Conservation (phyloP, 2,888 invertebrate genomes). For the Pollenia griseotomentosa region DNA sequence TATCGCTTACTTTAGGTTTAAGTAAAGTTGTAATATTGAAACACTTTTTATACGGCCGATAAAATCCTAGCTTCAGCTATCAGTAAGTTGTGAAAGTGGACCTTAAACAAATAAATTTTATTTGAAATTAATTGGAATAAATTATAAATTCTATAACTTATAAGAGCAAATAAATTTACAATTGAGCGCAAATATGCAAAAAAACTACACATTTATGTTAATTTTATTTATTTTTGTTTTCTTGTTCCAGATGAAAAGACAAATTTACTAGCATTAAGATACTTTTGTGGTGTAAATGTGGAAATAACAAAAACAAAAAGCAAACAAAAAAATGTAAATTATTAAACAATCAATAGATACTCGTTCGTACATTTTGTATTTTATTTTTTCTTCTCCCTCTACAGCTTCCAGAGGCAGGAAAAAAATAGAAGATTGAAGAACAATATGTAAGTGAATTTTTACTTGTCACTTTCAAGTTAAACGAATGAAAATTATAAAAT, state of each 20-base stretch:
- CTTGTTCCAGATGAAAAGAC: conserved; percentile 21
- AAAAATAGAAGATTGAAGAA: background rate
- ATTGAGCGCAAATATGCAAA: conserved; percentile 9
- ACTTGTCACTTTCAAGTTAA: conserved; percentile 4
- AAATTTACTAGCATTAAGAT: conserved; percentile 8
- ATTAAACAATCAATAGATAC: conserved; percentile 62
- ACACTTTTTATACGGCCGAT: no score
- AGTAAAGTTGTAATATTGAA: no score
- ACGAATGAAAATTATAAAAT: background rate
- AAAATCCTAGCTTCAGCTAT: no score
- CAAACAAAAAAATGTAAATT: conserved; percentile 23
- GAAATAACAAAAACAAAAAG: background rate
- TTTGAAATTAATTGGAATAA: conserved; percentile 48
- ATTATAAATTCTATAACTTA: conserved; percentile 7
- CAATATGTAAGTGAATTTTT: background rate
- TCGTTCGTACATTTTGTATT: conserved; percentile 31
- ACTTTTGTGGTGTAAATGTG: conserved; percentile 17
- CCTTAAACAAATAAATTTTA: conserved; percentile 43
- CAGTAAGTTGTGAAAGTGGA: background rate
- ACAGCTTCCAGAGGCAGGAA: conserved; percentile 49
- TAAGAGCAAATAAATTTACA: conserved; percentile 29
- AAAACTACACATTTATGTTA: conserved; percentile 16
- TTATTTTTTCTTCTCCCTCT: conserved; percentile 9
- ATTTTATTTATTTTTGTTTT: conserved; percentile 9
- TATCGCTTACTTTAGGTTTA: no score